Conservation (phyloP, 2,797 vertebrate species). For the Macroramphosus scolopax region DNA sequence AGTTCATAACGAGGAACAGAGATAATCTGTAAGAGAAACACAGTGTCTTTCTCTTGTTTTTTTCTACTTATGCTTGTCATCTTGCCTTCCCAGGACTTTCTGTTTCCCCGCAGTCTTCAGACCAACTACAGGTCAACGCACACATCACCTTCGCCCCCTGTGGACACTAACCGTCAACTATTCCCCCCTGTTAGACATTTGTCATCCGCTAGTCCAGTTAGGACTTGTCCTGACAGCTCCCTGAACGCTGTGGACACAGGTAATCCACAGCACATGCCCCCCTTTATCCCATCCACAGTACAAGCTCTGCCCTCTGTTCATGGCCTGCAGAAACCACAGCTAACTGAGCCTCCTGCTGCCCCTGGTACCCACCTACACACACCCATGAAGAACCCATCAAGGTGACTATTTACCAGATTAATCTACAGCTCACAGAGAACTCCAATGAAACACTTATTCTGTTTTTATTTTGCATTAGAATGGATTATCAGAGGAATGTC, state of each 20-base stretch:
- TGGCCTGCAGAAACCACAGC: slow-evolving; percentile 52
- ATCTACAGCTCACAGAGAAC: slow-evolving; percentile 1
- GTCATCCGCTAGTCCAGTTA: slow-evolving; percentile 62
- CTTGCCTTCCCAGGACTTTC: slow-evolving; percentile 68
- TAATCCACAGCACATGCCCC: slow-evolving; percentile 38
- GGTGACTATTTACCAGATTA: slow-evolving; percentile 36
- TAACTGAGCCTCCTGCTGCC: slow-evolving; percentile 10
- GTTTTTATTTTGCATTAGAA: slow-evolving; percentile 18
- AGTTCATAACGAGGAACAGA: not conserved
- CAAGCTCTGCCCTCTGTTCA: slow-evolving; percentile 68
- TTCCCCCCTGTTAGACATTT: slow-evolving; percentile 69
- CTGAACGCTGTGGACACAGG: slow-evolving; percentile 14
- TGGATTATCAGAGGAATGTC: slow-evolving; percentile 30
- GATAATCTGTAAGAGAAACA: not conserved
- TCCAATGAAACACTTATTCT: slow-evolving; percentile 10
- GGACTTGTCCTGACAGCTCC: slow-evolving; percentile 21
- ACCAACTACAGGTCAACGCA: slow-evolving; percentile 37
- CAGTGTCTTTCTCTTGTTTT: not conserved
- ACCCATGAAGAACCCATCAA: slow-evolving; percentile 28
- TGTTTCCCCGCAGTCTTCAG: slow-evolving; percentile 68
- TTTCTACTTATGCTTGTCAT: not conserved
- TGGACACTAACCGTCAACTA: slow-evolving; percentile 37
- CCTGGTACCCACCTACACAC: slow-evolving; percentile 11
- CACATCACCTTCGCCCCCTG: slow-evolving; percentile 22
- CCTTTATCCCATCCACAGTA: slow-evolving; percentile 20